Evolutionary conservation across 2,797 vertebrate species (phyloP).

Genomic region (Menidia menidia): DNA sequence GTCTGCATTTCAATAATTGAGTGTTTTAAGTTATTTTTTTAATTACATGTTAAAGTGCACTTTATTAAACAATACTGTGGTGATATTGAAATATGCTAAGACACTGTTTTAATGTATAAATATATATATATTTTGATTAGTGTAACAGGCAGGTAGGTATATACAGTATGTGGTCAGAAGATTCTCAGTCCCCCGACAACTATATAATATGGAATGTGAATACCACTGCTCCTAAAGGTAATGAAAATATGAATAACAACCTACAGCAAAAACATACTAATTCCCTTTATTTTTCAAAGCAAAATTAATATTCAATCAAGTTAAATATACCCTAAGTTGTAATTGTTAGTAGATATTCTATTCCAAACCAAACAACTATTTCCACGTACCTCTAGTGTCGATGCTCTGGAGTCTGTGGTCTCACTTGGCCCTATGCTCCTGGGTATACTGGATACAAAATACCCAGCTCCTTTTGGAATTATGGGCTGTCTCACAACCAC

Average conservation of each 20-base stretch:
- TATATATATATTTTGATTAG: too few relatives aligned
- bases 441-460: constrained; percentile 85
- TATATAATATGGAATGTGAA: not conserved
- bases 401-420: constrained; percentile 83
- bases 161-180: not conserved
- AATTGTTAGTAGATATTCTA: not conserved
- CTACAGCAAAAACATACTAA: not conserved
- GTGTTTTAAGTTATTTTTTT: too few relatives aligned
- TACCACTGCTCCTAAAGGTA: not conserved
- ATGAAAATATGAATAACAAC: too few relatives aligned
- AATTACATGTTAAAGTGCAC: too few relatives aligned
- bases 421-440: constrained; percentile 82
- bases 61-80: too few relatives aligned
- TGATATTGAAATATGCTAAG: too few relatives aligned
- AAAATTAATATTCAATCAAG: not conserved
- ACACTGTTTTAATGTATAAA: too few relatives aligned
- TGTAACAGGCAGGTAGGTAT: too few relatives aligned
- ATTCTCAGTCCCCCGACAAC: not conserved
- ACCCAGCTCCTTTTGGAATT: constrained; percentile 83
- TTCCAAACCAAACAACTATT: not conserved
- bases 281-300: not conserved
- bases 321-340: not conserved
- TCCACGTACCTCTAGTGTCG: constrained; percentile 83
- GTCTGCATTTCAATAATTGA: too few relatives aligned
- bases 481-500: constrained; percentile 85